Evolutionary conservation across 2,888 invertebrate species (phyloP), one percentile per base, ranked within the genome.

Genomic region (Phorcus lineatus): DNA sequence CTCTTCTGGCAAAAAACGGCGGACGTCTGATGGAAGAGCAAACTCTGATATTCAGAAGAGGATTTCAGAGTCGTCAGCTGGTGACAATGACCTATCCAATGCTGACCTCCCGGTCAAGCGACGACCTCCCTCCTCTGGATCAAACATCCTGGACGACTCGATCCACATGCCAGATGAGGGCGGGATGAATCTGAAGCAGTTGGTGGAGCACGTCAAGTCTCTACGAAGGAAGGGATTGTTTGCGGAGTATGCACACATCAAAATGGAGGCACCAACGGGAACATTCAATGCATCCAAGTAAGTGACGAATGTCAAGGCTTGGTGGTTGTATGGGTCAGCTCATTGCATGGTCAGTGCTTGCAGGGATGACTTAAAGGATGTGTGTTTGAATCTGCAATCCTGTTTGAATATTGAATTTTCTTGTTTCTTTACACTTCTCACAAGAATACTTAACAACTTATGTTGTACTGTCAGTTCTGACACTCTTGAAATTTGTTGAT

Each of bases 201-300:
- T 97, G 91, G 95, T 97, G 85, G 95, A 96, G 84, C 95, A 96
- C 87, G 95, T 97, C 86, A 95, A 96, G 85, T 94, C 95, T 89
- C 95, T 96, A 85, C 96, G 97, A 76, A 95, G 97, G 74, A 95
- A 95, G 86, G 98, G 98, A 16, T 95, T 98, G 83, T 94, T 95
- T 90, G 95, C 96, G 85, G 98, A 98, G 94, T 99, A 98, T 94
- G 95, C 96, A 66, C 97, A 97, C 90, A 97, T 98, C 85, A 95
- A 97, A 90, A 95, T 95, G 86, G 95, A 96, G 89, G 96, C 96
- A 85, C 97, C 97, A 52, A 95, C 95, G 86, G 98, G 98, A 85
- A 96, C 97, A 88, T 98, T 98, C 94, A 96, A 96, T 88, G 95
- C 96, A 91, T 97, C 98, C 91, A 97, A 96, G 96, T 96, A 91